phyloP scores from a whole-genome alignment of 1,140 invertebrate species.

The Drosophila grimshawi region DNA sequence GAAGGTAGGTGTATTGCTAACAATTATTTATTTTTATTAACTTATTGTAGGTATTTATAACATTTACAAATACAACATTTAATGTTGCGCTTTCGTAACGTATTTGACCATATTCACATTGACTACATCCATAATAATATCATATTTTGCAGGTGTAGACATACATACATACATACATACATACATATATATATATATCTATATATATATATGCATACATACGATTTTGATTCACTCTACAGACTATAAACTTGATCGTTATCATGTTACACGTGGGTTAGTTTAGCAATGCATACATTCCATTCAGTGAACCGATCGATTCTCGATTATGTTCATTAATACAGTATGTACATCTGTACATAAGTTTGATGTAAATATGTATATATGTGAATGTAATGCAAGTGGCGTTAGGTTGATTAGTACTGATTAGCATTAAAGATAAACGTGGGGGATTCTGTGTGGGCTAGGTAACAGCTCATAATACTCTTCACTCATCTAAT shows the following conservation, averaged over 20 bases:
- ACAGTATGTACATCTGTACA: not conserved
- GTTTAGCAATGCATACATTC: conserved; percentile 32
- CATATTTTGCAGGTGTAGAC: conserved; percentile 31
- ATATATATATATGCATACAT: too few relatives aligned
- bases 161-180: conserved; percentile 1
- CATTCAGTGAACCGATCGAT: not conserved
- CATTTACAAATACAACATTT: conserved; percentile 69
- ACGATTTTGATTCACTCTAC: conserved; percentile 22
- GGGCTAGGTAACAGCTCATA: conserved; percentile 48
- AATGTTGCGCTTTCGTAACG: conserved; percentile 42
- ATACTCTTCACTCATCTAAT: conserved; percentile 30
- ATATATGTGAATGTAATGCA: conserved; percentile 38
- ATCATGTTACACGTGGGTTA: conserved; percentile 47
- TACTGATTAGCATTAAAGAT: conserved; percentile 23
- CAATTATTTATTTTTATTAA: conserved; percentile 31
- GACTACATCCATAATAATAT: not conserved
- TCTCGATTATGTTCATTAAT: conserved; percentile 26
- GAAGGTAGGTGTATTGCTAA: conserved; percentile 29
- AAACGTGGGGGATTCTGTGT: conserved; percentile 43
- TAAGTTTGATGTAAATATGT: conserved; percentile 26
- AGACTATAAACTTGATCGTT: conserved; percentile 33
- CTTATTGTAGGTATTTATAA: conserved; percentile 48
- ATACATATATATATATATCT: too few relatives aligned
- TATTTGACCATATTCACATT: conserved; percentile 28
- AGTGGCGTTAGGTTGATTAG: conserved; percentile 36